Base-by-base conservation (phyloP, 2,888 invertebrate species). In the Tiliacea aurago region DNA sequence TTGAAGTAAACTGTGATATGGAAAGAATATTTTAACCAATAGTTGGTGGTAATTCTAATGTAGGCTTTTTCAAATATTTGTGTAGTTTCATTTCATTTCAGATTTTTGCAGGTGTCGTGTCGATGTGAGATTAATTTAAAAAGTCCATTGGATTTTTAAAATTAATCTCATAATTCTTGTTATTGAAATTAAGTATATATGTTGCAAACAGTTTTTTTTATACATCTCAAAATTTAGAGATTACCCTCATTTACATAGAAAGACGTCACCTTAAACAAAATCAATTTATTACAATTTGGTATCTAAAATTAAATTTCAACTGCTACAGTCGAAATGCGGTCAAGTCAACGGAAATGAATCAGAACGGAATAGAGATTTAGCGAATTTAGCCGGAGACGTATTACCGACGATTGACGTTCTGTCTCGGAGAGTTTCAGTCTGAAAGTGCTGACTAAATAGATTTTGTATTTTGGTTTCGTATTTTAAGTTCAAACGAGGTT, bases 351-450 rank as follows among this genome's bases (percentile, higher is more conserved):
- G 64, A 84, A 80, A 71, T 73, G 70, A 76, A 78, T 76, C 70
- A 53, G 70, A 73, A 69, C 72, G 85, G 84, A 76, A 76, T 73
- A 62, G 70, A 66, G 72, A 80, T 86, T 85, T 83, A 75, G 76
- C 68, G 65, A 76, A 73, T 83, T 70, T 75, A 63, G 73, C 84
- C 77, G 59, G 69, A 78, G 63, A 70, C 73, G 70, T 72, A 71
- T 86, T 83, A 77, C 78, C 67, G 41, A 68, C 73, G 81, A 87
- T 71, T 86, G 85, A 85, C 84, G 66, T 76, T 75, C 76, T 77
- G 73, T 75, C 80, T 71, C 67, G 45, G 58, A 41, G 62, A 73
- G 78, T 64, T 76, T 75, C 59, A 70, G 63, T 63, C 53, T 18
- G 45, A 73, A 68, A 80, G 13, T 80, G 87, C 87, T 83, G 84